Evolutionary conservation across 2,113 vertebrate species (phyloP).

Genomic region (Okapia johnstoni): DNA sequence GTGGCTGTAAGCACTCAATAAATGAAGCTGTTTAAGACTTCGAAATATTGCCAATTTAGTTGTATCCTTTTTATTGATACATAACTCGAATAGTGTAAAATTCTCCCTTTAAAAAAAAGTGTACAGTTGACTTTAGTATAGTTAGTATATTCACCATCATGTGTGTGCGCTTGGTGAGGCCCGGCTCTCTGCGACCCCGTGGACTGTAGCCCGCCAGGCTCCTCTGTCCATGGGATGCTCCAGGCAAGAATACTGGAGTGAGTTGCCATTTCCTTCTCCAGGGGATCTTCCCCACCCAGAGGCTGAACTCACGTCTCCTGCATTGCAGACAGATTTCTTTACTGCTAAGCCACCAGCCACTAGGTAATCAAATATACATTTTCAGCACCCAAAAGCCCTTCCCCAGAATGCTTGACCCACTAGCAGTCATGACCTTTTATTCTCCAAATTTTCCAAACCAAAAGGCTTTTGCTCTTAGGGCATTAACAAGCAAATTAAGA

Average conservation of each 20-base stretch:
- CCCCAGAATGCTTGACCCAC: neutral
- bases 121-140: neutral
- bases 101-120: neutral
- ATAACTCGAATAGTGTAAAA: neutral
- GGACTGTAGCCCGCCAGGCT: neutral
- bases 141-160: neutral
- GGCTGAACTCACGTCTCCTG: neutral
- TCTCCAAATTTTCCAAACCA: conserved; percentile 50
- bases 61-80: neutral
- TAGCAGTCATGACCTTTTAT: neutral
- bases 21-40: neutral
- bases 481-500: neutral
- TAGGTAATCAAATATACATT: neutral
- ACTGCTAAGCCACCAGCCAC: neutral
- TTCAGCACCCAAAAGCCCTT: neutral
- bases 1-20: neutral
- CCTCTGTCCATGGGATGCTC: neutral
- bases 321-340: neutral
- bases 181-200: neutral
- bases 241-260: neutral
- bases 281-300: neutral
- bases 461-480: neutral
- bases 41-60: conserved; percentile 60
- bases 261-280: neutral
- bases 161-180: neutral